phyloP scores from a whole-genome alignment of 2,797 vertebrate species.

The Heteromormyrus szaboi region DNA sequence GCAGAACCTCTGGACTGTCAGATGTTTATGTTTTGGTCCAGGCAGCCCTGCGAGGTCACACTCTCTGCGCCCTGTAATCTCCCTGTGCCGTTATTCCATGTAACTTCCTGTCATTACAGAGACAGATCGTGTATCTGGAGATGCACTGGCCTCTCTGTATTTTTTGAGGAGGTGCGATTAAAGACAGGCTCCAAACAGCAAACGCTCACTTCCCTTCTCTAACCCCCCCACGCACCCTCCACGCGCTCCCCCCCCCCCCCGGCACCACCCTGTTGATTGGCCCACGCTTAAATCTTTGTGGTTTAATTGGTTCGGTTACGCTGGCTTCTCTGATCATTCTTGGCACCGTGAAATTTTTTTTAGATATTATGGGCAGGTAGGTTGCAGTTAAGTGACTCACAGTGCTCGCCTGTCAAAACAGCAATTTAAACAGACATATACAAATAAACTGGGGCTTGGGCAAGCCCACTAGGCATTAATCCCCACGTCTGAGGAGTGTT shows the following conservation, averaged over 20 bases:
- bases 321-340: background rate
- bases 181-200: background rate
- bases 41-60: background rate
- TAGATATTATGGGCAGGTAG: background rate
- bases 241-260: background rate
- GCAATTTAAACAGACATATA: slow-evolving; percentile 48
- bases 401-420: slow-evolving; percentile 47
- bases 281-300: background rate
- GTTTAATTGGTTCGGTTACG: background rate
- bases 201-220: background rate
- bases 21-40: background rate
- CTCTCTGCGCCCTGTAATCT: background rate
- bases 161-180: background rate
- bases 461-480: slow-evolving; percentile 48
- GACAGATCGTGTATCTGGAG: background rate
- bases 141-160: background rate
- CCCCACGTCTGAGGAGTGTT: slow-evolving; percentile 29
- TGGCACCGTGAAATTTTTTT: background rate
- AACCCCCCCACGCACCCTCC: background rate
- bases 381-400: background rate
- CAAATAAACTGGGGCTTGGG: slow-evolving; percentile 39
- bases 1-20: background rate
- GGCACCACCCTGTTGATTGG: background rate
- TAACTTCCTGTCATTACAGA: background rate
- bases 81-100: background rate